Evolutionary conservation across 2,797 vertebrate species (phyloP).

Genomic region (Anolis apletophallus): DNA sequence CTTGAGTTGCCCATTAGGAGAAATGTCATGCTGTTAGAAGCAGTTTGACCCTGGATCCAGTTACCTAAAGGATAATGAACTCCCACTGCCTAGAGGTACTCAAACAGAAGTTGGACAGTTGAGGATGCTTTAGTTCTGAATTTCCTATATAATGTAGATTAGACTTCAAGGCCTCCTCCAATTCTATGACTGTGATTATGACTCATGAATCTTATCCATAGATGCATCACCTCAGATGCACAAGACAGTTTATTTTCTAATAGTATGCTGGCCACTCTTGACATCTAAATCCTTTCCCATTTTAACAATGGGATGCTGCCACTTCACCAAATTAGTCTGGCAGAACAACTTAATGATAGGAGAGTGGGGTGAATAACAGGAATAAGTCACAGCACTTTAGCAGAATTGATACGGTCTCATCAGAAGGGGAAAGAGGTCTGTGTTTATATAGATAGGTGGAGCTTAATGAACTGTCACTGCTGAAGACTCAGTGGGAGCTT

Average conservation of each 20-base stretch:
- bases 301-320: neutral
- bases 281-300: neutral
- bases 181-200: neutral
- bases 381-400: neutral
- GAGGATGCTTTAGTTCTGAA: neutral
- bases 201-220: neutral
- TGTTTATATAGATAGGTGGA: neutral
- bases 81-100: neutral
- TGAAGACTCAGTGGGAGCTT: neutral
- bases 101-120: no score
- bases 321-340: neutral
- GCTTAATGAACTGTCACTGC: constrained; percentile 11
- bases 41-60: neutral
- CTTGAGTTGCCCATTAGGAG: neutral
- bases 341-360: constrained; percentile 14
- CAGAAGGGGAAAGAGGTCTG: neutral
- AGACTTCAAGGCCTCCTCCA: neutral
- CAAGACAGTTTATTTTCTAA: neutral
- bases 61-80: neutral
- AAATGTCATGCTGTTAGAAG: neutral
- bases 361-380: neutral
- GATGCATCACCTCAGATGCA: neutral
- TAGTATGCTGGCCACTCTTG: neutral
- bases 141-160: neutral
- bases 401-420: neutral